A percentile compares a stretch with the other conserved stretches of the same genome.
These are phyloP conservation scores for Catharus bicknelli DNA, from an alignment of 2,113 vertebrate genomes.

Conservation along the genomic window DNA sequence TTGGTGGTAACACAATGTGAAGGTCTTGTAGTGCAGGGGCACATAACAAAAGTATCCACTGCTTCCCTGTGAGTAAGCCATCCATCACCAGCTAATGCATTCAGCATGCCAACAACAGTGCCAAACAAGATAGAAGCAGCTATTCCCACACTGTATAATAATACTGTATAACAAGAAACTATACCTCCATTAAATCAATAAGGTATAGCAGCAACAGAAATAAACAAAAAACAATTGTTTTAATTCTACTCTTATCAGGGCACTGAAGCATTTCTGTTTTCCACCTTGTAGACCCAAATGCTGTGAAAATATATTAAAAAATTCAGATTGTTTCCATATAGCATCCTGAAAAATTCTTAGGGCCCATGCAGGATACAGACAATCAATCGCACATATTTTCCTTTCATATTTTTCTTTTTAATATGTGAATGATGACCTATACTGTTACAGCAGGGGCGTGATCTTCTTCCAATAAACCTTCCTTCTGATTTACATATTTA, in stretches of 20 bases:
- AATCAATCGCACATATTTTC: background rate
- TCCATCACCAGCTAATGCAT: slow-evolving; percentile 12
- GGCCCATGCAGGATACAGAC: background rate
- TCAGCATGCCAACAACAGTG: background rate
- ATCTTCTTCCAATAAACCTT: background rate
- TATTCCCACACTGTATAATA: background rate
- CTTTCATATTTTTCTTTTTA: background rate
- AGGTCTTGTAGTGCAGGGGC: background rate
- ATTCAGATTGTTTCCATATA: background rate
- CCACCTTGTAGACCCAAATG: background rate
- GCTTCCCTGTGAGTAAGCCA: background rate
- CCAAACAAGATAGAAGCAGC: background rate
- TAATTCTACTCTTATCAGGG: background rate
- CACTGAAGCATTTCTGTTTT: background rate
- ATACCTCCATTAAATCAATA: background rate
- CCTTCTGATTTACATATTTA: background rate
- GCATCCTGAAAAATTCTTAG: background rate
- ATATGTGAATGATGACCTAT: background rate
- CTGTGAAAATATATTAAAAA: background rate
- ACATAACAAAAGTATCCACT: background rate
- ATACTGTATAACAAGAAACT: background rate
- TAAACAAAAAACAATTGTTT: background rate
- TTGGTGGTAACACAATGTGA: background rate
- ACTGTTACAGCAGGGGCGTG: background rate
- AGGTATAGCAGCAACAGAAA: background rate